Percentiles rank a stretch among this genome's conserved stretches.
Evolutionary conservation across 2,888 invertebrate species (phyloP).

Genomic region (Drosophila mimetica): DNA sequence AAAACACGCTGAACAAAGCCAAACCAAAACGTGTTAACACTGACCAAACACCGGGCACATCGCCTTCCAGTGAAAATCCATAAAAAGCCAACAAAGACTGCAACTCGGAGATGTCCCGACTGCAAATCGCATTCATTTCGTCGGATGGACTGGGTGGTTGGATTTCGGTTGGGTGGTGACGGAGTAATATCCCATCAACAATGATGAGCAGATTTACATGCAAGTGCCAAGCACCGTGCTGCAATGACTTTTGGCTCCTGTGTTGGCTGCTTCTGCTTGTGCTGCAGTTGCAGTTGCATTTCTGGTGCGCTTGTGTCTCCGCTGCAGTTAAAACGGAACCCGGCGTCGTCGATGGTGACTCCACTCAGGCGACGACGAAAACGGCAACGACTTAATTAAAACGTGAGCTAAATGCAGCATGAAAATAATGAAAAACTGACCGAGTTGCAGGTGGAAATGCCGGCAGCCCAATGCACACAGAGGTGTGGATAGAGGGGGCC

Average conservation of each 20-base stretch:
- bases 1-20: conserved; percentile 59
- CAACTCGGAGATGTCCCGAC: conserved; percentile 70
- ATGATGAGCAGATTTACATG: conserved; percentile 83
- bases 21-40: conserved; percentile 65
- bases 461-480: conserved; percentile 18
- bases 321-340: conserved; percentile 35
- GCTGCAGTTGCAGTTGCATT: conserved; percentile 18
- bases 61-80: conserved; percentile 70
- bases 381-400: conserved; percentile 77
- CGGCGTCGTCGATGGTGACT: conserved; percentile 33
- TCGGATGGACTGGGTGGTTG: conserved; percentile 3
- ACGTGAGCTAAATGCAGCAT: conserved; percentile 80
- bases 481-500: conserved; percentile 10
- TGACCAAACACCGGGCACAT: conserved; percentile 46
- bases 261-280: conserved; percentile 11
- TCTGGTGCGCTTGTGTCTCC: conserved; percentile 16
- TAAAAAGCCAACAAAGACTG: conserved; percentile 68
- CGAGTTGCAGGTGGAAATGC: conserved; percentile 64
- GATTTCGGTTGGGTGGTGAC: conserved; percentile 19
- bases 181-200: conserved; percentile 79
- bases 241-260: conserved; percentile 43
- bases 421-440: conserved; percentile 80
- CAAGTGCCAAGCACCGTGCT: conserved; percentile 64
- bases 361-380: conserved; percentile 26
- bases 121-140: conserved; percentile 82